Conservation (phyloP, 2,113 vertebrate genomes). For the Eolophus roseicapilla region DNA sequence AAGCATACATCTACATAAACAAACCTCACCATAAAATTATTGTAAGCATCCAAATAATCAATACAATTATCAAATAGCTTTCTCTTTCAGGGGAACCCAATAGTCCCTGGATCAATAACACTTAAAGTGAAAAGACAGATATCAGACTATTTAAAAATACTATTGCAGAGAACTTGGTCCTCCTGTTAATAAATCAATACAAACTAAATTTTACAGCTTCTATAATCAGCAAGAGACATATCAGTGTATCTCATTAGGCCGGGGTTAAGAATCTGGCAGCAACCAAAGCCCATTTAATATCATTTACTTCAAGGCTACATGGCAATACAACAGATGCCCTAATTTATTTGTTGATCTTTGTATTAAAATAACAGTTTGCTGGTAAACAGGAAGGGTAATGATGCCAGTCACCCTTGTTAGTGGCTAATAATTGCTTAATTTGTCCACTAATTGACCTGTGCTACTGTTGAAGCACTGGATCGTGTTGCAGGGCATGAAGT, state of each 20-base stretch:
- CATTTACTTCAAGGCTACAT: constrained; percentile 69
- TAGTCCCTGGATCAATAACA: background rate
- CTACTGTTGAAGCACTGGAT: constrained; percentile 73
- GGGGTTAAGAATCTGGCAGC: constrained; percentile 64
- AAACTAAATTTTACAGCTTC: constrained; percentile 66
- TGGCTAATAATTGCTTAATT: constrained; percentile 87
- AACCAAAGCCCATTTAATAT: constrained; percentile 73
- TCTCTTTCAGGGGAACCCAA: constrained; percentile 1
- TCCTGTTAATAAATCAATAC: constrained; percentile 63
- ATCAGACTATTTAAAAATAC: constrained; percentile 29
- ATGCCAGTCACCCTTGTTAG: constrained; percentile 86
- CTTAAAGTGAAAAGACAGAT: constrained; percentile 20
- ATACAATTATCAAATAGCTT: background rate
- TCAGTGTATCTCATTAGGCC: constrained; percentile 66
- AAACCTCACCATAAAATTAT: background rate
- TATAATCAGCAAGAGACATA: constrained; percentile 66
- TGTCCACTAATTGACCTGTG: constrained; percentile 87
- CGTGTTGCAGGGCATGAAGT: constrained; percentile 71
- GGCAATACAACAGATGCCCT: constrained; percentile 77
- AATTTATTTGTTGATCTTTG: constrained; percentile 82
- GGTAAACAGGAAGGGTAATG: constrained; percentile 86
- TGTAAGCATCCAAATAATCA: background rate
- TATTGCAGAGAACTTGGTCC: background rate
- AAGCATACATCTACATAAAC: background rate
- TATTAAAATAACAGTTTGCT: constrained; percentile 80